phyloP scores from a whole-genome alignment of 2,888 invertebrate genomes.

The Scrobipalpa costella region DNA sequence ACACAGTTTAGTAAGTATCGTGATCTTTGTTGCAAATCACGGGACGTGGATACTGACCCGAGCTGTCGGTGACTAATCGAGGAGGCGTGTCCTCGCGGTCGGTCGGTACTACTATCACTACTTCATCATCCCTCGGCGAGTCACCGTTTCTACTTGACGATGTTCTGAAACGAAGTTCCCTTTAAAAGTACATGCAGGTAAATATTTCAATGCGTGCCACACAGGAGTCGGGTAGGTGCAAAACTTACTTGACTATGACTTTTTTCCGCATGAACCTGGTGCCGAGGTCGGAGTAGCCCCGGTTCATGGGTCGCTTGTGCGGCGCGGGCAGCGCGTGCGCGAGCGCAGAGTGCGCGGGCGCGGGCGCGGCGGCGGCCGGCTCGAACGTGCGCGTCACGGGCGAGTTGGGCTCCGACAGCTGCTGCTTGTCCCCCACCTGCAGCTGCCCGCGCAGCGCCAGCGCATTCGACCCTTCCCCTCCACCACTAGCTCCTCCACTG shows the following conservation, averaged over 20 bases:
- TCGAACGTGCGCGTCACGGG: slow-evolving; percentile 83
- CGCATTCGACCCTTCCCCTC: slow-evolving; percentile 51
- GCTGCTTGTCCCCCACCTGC: slow-evolving; percentile 87
- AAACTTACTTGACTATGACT: slow-evolving; percentile 88
- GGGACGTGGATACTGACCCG: slow-evolving; percentile 65
- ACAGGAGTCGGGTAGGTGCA: no score
- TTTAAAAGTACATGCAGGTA: slow-evolving; percentile 19
- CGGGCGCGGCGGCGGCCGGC: slow-evolving; percentile 68
- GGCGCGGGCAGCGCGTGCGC: slow-evolving; percentile 66
- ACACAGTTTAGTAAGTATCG: background rate
- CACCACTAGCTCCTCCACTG: slow-evolving; percentile 69
- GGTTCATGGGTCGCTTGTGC: slow-evolving; percentile 82
- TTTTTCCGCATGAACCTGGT: slow-evolving; percentile 89
- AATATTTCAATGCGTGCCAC: background rate
- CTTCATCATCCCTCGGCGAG: slow-evolving; percentile 73
- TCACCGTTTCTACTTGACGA: slow-evolving; percentile 64
- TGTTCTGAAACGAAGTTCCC: slow-evolving; percentile 56
- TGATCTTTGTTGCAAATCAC: background rate
- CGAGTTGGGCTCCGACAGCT: slow-evolving; percentile 88
- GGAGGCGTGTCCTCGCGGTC: slow-evolving; percentile 78
- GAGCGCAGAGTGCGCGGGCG: slow-evolving; percentile 50
- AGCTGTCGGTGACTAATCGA: slow-evolving; percentile 83
- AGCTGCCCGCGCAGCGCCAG: slow-evolving; percentile 75
- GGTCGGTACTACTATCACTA: slow-evolving; percentile 72
- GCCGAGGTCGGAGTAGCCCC: slow-evolving; percentile 89